Percentiles rank a stretch among this genome's conserved stretches.
Evolutionary conservation across 2,113 vertebrate genomes (phyloP).

Genomic region (Leucoraja erinaceus): DNA sequence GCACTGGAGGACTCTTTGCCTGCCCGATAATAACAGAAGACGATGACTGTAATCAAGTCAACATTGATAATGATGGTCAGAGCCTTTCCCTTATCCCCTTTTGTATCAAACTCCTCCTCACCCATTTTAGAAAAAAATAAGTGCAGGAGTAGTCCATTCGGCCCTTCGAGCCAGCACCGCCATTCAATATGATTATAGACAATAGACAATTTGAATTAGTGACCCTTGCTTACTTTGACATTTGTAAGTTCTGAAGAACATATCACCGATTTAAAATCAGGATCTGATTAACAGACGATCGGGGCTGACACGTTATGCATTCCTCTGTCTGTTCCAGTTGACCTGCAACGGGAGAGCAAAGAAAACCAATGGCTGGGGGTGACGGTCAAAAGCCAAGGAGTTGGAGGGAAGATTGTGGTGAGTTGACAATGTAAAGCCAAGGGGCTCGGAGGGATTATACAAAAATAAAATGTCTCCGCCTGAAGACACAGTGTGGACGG

Average conservation of each 20-base stretch:
- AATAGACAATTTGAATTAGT: neutral
- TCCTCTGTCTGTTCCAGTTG: conserved; percentile 54
- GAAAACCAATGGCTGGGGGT: conserved; percentile 94
- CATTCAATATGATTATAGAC: no score
- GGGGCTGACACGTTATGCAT: neutral
- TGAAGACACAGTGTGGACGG: neutral
- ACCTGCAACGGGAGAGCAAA: conserved; percentile 73
- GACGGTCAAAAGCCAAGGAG: conserved; percentile 83
- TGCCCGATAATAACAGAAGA: conserved; percentile 77
- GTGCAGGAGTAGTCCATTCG: no score
- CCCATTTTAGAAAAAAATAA: neutral
- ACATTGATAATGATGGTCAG: conserved; percentile 76
- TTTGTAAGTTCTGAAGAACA: neutral
- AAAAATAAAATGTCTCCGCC: neutral
- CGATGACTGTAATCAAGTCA: conserved; percentile 74
- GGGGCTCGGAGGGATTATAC: neutral
- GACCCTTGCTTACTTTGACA: neutral
- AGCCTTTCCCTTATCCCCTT: neutral
- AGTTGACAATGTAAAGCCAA: conserved; percentile 48
- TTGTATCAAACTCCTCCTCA: no score
- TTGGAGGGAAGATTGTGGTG: conserved; percentile 88
- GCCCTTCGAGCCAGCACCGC: no score
- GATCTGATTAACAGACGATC: neutral
- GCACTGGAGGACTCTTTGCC: conserved; percentile 77
- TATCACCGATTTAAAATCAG: neutral